Conservation (phyloP, 92 coral and sea anemone species). For the Epizoanthus rinbou region DNA sequence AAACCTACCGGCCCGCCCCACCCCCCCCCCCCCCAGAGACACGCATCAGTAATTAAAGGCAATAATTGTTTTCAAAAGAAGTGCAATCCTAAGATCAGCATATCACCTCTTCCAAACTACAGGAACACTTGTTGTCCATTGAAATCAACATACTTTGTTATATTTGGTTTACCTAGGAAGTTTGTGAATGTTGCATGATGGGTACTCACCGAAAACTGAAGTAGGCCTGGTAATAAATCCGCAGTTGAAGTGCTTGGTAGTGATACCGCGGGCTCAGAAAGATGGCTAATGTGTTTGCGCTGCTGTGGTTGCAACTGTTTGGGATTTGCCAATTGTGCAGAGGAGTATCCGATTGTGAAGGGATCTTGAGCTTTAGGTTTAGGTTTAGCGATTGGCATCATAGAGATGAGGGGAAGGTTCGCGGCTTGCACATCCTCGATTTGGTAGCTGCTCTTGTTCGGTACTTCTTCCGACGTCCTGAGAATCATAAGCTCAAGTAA, state of each 20-base stretch:
- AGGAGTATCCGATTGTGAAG: neutral
- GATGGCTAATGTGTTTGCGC: neutral
- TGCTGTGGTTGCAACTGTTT: neutral
- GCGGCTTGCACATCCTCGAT: neutral
- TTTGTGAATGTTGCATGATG: neutral
- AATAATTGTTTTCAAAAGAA: too few species aligned
- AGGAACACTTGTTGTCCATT: too few species aligned
- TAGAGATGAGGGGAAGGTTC: conserved; percentile 25
- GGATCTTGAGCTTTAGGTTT: conserved; percentile 12
- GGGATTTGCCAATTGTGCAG: too few species aligned
- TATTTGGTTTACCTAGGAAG: too few species aligned
- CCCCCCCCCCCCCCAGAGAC: too few species aligned
- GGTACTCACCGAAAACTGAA: conserved; percentile 27
- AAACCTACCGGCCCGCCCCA: too few species aligned
- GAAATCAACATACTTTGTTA: too few species aligned
- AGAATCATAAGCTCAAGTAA: too few species aligned
- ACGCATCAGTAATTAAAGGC: too few species aligned
- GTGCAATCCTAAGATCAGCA: too few species aligned
- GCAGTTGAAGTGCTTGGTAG: conserved; percentile 12
- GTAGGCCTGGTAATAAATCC: conserved; percentile 37
- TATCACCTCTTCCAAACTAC: too few species aligned
- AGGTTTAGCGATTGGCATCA: conserved; percentile 7
- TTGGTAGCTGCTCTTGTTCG: neutral
- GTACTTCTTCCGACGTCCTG: neutral
- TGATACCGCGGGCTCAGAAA: neutral